Conservation (phyloP, 2,888 invertebrate species). For the Tetragnatha montana region DNA sequence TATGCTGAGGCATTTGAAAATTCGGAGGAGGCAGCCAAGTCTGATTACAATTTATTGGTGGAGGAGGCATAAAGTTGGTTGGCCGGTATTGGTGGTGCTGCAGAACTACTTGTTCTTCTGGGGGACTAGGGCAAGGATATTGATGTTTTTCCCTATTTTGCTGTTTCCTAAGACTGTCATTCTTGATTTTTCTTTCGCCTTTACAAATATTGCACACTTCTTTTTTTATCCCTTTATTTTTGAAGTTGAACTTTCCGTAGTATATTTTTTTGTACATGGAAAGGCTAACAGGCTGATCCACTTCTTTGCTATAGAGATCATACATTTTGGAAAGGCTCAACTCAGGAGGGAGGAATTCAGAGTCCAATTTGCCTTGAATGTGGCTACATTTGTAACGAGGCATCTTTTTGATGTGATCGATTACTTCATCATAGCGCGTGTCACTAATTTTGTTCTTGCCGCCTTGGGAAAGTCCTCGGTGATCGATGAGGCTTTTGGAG, state of each 20-base stretch:
- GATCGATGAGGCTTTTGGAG: conserved; percentile 58
- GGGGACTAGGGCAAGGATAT: conserved; percentile 48
- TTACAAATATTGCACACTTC: conserved; percentile 65
- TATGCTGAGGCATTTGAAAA: conserved; percentile 66
- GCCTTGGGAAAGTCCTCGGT: conserved; percentile 63
- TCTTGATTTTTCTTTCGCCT: conserved; percentile 57
- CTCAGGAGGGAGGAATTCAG: conserved; percentile 62
- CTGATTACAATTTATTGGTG: conserved; percentile 60
- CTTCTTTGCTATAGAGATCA: conserved; percentile 63
- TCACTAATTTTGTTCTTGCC: conserved; percentile 66
- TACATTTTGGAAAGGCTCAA: conserved; percentile 65
- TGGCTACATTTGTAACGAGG: conserved; percentile 63
- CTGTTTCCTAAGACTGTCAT: conserved; percentile 53
- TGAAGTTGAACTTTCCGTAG: conserved; percentile 63
- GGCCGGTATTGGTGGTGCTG: conserved; percentile 52
- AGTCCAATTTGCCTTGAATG: conserved; percentile 56
- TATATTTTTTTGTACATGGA: conserved; percentile 69
- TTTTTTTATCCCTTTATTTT: conserved; percentile 56
- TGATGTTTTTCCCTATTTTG: conserved; percentile 46
- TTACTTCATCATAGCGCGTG: conserved; percentile 62
- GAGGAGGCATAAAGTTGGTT: conserved; percentile 50
- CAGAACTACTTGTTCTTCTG: conserved; percentile 45
- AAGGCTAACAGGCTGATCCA: conserved; percentile 61
- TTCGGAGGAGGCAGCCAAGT: conserved; percentile 60
- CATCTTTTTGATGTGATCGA: conserved; percentile 66